Base-by-base conservation (phyloP, 2,888 invertebrate species). In the Lysandra coridon region DNA sequence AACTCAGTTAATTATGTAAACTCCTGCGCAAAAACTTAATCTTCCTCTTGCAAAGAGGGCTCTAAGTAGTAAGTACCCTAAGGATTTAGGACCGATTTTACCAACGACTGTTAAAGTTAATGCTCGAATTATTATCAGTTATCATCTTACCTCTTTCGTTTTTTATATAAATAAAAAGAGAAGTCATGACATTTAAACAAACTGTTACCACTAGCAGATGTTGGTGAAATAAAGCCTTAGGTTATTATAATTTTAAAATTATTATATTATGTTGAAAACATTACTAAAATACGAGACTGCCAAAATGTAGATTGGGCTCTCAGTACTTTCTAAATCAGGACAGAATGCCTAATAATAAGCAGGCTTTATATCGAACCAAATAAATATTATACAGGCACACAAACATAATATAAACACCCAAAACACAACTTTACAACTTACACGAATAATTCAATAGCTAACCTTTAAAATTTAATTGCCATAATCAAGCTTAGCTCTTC, bases 401-500 rank as follows among this genome's bases (percentile, higher is more conserved):
- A 14, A 53, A 53, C 4, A 57, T 57, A 14, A 57, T 57, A 14
- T 14, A 53, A 53, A 3, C 53, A 53, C 53, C 3, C 4, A 17
- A 57, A 53, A 57, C 3, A 17, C 57, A 57, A 57, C 57, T 14
- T 53, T 40, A 40, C 40, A 53, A 53, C 57, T 4, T 17, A 57
- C 57, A 57, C 23, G n/a, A n/a, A 62, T 62, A 62, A 23, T 6
- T 23, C 62, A 64, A 69, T 69, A 69, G 2, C 69, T 33, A 33
- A 69, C 33, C 69, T 69, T 69, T 69, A 69, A 69, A 69, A 23
- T 14, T 37, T 69, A 33, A 37, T 69, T 5, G 17, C 69, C 69
- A 37, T 69, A 33, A 69, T 69, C 3, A 69, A 69, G 69, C 69
- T 4, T 69, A 69, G 69, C 30, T 69, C 69, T 37, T 69, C 69